A percentile compares a stretch with the other conserved stretches of the same genome.
Conservation (phyloP, 1,140 invertebrate genomes). For the Laupala kohalensis region DNA sequence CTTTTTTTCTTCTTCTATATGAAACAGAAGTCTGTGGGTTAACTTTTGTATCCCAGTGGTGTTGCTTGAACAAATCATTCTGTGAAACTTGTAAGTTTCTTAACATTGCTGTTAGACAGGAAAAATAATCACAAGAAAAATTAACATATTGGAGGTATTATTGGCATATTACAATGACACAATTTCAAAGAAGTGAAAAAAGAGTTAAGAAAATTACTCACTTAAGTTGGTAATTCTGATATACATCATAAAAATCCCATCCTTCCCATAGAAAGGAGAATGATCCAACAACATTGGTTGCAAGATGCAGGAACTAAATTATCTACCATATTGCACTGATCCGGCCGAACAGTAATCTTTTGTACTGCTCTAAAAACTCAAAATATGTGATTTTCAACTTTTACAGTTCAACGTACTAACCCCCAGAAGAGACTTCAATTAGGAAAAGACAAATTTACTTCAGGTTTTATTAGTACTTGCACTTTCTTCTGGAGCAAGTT, state of each 20-base stretch:
- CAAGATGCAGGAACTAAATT: not conserved
- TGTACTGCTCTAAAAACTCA: not conserved
- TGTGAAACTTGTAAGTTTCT: not conserved
- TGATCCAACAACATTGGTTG: not conserved
- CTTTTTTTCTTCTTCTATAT: too few species aligned
- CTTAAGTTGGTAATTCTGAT: not conserved
- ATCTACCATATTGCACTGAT: not conserved
- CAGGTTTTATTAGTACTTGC: not conserved
- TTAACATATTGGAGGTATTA: too few species aligned
- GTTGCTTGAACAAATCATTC: not conserved
- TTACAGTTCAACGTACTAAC: not conserved
- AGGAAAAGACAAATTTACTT: too few species aligned
- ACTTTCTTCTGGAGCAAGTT: not conserved
- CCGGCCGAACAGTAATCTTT: not conserved
- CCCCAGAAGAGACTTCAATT: not conserved
- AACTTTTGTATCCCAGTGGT: not conserved
- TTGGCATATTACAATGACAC: too few species aligned
- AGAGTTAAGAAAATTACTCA: not conserved
- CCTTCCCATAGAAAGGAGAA: not conserved
- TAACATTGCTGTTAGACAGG: too few species aligned
- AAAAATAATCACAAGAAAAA: too few species aligned
- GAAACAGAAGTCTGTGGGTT: too few species aligned
- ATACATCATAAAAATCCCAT: not conserved
- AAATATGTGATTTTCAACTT: too few species aligned
- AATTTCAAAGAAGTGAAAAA: too few species aligned